Evolutionary conservation across 1,140 invertebrate species (phyloP).

Genomic region (Tetragonula clypearis): DNA sequence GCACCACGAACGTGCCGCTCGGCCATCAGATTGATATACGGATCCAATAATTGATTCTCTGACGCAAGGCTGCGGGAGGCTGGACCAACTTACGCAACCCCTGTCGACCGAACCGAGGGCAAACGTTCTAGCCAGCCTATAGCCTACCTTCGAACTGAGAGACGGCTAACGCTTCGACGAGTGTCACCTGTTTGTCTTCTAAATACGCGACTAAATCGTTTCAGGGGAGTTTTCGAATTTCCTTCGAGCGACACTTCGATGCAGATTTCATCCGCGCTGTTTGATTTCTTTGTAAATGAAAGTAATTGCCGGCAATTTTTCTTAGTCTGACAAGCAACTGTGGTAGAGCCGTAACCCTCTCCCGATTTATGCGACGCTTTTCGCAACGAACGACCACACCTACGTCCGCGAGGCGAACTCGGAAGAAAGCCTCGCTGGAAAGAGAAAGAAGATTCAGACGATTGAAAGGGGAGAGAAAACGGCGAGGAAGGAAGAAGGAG

Average conservation of each 20-base stretch:
- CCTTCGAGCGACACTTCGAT: too few species aligned
- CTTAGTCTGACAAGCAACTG: too few species aligned
- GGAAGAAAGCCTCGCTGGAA: neutral
- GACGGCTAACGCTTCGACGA: too few species aligned
- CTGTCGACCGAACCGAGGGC: conserved; percentile 42
- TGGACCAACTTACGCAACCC: conserved; percentile 71
- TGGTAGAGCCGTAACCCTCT: neutral
- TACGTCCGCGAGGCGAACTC: conserved; percentile 21
- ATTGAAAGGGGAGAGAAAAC: conserved; percentile 1
- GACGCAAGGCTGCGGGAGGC: conserved; percentile 66
- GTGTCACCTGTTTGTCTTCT: too few species aligned
- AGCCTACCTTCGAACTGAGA: neutral
- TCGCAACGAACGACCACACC: conserved; percentile 22
- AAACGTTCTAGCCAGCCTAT: conserved; percentile 27
- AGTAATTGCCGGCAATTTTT: neutral
- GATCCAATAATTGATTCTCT: conserved; percentile 79
- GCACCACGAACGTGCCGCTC: conserved; percentile 70
- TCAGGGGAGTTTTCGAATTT: too few species aligned
- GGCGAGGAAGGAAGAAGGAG: conserved; percentile 14
- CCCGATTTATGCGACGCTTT: neutral
- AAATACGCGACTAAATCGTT: neutral
- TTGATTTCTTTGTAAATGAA: neutral
- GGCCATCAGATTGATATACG: conserved; percentile 78
- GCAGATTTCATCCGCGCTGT: too few species aligned
- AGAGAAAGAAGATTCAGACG: conserved; percentile 9